A percentile compares a stretch with the other conserved stretches of the same genome.
Conservation (phyloP, 2,113 vertebrate species). For the Falco punctatus region DNA sequence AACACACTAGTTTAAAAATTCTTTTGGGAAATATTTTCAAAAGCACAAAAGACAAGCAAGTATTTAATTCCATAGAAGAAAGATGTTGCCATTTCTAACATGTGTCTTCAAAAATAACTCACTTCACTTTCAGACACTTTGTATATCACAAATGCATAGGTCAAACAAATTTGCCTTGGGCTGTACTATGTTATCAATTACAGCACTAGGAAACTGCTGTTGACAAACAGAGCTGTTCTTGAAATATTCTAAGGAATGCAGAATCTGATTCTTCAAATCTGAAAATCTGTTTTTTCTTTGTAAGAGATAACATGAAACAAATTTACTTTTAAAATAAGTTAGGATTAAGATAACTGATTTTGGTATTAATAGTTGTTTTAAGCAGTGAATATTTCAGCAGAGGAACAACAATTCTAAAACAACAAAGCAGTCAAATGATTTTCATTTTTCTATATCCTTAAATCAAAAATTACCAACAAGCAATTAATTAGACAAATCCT, state of each 20-base stretch:
- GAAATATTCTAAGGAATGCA: not conserved
- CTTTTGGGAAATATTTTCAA: not conserved
- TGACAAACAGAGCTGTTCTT: not conserved
- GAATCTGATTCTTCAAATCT: not conserved
- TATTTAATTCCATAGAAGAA: not conserved
- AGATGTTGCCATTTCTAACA: not conserved
- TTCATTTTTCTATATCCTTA: not conserved
- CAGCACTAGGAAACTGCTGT: not conserved
- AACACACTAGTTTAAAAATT: not conserved
- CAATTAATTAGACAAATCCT: not conserved
- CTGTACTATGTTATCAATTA: not conserved
- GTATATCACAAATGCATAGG: not conserved
- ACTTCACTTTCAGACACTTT: not conserved
- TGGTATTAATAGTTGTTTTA: not conserved
- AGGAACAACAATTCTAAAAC: not conserved
- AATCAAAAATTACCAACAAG: not conserved
- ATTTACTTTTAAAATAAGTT: not conserved
- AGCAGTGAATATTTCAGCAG: not conserved
- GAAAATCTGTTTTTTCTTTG: not conserved
- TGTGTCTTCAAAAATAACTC: accelerated
- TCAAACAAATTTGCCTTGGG: not conserved
- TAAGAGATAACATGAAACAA: not conserved
- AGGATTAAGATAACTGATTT: not conserved
- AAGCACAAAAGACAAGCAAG: not conserved
- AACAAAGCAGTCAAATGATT: not conserved